A percentile compares a stretch with the other conserved stretches of the same genome.
Evolutionary conservation across 2,113 vertebrate genomes (phyloP).

Genomic region (Calidris pugnax): DNA sequence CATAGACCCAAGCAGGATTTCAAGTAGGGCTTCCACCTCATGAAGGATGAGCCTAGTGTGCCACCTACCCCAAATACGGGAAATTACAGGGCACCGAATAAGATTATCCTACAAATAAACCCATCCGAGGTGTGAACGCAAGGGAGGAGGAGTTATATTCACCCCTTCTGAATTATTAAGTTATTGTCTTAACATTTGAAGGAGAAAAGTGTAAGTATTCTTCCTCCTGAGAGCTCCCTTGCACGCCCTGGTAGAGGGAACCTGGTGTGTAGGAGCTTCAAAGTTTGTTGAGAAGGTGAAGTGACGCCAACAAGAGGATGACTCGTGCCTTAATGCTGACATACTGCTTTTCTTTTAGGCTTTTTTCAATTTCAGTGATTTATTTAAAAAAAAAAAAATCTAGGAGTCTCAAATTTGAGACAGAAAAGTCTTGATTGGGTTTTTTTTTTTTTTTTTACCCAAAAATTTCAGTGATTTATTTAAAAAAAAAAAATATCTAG

Average conservation of each 20-base stretch:
- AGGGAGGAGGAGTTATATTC: background rate
- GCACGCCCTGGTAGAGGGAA: background rate
- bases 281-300: background rate
- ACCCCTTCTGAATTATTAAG: background rate
- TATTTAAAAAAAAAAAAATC: background rate
- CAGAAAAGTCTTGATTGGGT: background rate
- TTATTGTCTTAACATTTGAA: background rate
- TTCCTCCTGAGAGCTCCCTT: background rate
- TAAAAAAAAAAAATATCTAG: background rate
- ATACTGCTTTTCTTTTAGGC: background rate
- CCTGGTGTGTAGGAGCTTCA: background rate
- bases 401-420: background rate
- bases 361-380: background rate
- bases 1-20: background rate
- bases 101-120: background rate
- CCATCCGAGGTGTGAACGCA: background rate
- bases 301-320: background rate
- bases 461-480: background rate
- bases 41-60: background rate
- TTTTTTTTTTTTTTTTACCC: background rate
- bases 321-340: background rate
- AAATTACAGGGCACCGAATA: background rate
- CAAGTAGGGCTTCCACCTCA: fast-evolving
- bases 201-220: background rate
- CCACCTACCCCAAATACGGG: background rate